Evolutionary conservation across 2,113 vertebrate genomes (phyloP).

Genomic region (Grallaria varia): DNA sequence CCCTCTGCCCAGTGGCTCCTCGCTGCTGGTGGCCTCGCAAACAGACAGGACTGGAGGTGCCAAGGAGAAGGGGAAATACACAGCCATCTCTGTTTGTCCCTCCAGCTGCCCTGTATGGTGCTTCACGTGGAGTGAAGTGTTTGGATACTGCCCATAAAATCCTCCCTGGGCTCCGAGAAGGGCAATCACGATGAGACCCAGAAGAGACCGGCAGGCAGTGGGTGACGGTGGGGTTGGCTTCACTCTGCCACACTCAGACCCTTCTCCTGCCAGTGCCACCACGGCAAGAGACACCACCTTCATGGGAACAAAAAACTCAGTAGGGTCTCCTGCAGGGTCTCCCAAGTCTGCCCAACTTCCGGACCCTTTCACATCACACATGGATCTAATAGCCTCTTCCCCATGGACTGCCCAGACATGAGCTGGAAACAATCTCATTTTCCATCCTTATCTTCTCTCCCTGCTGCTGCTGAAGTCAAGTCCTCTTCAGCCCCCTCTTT

Average conservation of each 20-base stretch:
- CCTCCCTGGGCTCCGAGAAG: neutral
- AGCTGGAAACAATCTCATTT: conserved; percentile 24
- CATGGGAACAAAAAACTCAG: neutral
- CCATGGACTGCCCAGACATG: neutral
- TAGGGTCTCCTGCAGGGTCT: neutral
- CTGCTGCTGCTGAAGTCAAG: neutral
- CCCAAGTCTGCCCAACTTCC: neutral
- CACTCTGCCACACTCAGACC: neutral
- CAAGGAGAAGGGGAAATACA: fast-evolving
- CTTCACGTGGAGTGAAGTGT: neutral
- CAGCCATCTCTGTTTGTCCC: neutral
- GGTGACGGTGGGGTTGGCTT: neutral
- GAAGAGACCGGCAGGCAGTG: neutral
- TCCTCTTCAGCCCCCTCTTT: conserved; percentile 45
- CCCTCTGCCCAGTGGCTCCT: neutral
- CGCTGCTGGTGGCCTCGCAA: fast-evolving
- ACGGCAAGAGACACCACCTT: neutral
- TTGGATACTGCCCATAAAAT: neutral
- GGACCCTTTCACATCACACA: neutral
- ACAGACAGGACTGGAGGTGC: neutral
- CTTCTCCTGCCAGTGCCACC: neutral
- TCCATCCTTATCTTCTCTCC: conserved; percentile 28
- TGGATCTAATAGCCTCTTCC: neutral
- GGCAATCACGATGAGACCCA: neutral
- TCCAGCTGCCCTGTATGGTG: fast-evolving